Conservation (phyloP, 2,113 vertebrate genomes). For the Dolichallabes microphthalmus region DNA sequence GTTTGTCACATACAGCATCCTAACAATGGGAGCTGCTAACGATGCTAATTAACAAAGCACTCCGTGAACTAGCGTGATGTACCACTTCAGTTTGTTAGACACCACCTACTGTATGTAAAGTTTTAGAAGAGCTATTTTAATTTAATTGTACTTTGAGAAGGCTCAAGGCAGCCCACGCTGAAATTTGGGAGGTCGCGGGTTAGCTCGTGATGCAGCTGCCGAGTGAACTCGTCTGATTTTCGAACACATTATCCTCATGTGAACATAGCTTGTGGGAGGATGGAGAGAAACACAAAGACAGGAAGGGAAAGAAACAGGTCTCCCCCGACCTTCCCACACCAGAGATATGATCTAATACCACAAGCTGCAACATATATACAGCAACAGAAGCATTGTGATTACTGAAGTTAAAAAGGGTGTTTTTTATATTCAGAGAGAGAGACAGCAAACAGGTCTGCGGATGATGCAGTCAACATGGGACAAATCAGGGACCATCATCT, state of each 20-base stretch:
- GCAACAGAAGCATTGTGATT: background rate
- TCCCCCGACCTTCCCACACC: slow-evolving; percentile 8
- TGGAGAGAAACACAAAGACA: slow-evolving; percentile 6
- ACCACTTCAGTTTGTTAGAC: background rate
- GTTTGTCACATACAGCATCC: background rate
- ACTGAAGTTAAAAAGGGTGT: background rate
- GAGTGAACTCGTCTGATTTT: background rate
- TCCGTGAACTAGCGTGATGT: background rate
- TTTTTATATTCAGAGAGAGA: too few relatives aligned
- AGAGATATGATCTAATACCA: slow-evolving; percentile 26
- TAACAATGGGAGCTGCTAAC: background rate
- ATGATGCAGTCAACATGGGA: too few relatives aligned
- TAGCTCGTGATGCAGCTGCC: slow-evolving; percentile 15
- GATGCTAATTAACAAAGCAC: slow-evolving; percentile 13
- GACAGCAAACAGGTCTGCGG: too few relatives aligned
- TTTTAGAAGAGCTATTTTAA: background rate
- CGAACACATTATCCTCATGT: slow-evolving; percentile 15
- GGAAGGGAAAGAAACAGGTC: background rate
- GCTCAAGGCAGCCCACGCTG: background rate
- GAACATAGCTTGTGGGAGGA: slow-evolving; percentile 12
- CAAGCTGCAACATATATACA: slow-evolving; percentile 4
- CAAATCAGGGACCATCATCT: too few relatives aligned
- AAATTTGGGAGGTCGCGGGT: slow-evolving; percentile 19
- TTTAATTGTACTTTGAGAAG: slow-evolving; percentile 7
- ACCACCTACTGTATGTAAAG: background rate